Evolutionary conservation across 2,888 invertebrate species (phyloP).

Genomic region (Steromphala cineraria): DNA sequence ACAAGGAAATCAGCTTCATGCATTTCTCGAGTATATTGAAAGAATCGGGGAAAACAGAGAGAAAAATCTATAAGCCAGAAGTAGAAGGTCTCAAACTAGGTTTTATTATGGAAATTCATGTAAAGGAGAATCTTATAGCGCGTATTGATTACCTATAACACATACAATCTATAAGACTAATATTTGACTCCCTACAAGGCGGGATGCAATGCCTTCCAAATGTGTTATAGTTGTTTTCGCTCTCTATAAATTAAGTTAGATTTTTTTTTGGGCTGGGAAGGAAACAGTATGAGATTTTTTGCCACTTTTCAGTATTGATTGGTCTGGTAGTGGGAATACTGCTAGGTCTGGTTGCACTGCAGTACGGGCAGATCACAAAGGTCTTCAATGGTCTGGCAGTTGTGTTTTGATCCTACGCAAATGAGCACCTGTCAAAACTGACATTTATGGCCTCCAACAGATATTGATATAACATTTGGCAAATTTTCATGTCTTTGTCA

Average conservation of each 20-base stretch:
- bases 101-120: constrained; percentile 25
- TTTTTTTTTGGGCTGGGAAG: not conserved
- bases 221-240: constrained; percentile 11
- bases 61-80: constrained; percentile 15
- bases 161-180: constrained; percentile 19
- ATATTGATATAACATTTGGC: constrained; percentile 19
- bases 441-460: constrained; percentile 12
- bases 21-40: constrained; percentile 8
- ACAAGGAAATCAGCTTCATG: not conserved
- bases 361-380: not conserved
- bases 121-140: constrained; percentile 22
- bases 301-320: constrained; percentile 14
- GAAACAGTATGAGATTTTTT: not conserved
- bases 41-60: not conserved
- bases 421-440: constrained; percentile 15
- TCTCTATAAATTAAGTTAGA: constrained; percentile 19
- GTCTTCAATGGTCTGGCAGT: not conserved
- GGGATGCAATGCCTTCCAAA: constrained; percentile 1
- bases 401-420: constrained; percentile 8
- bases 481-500: constrained; percentile 17
- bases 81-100: constrained; percentile 6
- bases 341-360: not conserved
- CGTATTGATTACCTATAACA: constrained; percentile 16
- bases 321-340: not conserved
- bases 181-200: not conserved